Evolutionary conservation across 1,140 invertebrate genomes (phyloP), one percentile per base, ranked within the genome.

Genomic region (Formica selysi): DNA sequence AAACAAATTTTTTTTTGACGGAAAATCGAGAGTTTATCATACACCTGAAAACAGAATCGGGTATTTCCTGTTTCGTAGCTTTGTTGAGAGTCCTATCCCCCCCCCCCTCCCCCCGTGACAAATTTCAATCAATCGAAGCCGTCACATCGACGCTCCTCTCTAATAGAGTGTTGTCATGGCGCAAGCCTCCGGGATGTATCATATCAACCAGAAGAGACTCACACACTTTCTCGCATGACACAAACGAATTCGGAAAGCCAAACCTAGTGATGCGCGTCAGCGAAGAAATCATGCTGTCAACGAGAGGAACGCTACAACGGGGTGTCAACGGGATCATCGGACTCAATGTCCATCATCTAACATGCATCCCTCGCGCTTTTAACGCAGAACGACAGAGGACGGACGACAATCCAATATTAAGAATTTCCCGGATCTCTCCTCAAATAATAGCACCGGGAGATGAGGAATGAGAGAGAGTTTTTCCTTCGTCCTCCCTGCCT

Each of bases 101-200:
- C 13, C 61, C 19, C 67, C 29, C 44, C 62, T 38, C 54, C 70
- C 38, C 13, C 61, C 54, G 38, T 13, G 16, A 68, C 51, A 16
- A 73, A 61, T 26, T 61, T 61, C 68, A 38, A 48, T 83, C 68
- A 73, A 70, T 83, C 68, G 54, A 83, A 74, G 38, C 54, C 26
- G 44, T 26, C 3, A 36, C 38, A 79, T 51, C 29, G n/a, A 38
- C 29, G 44, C 8, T 16, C 19, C 67, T 73, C 7, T 22, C 36
- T 41, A 83, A 13, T 36, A 22, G 26, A 73, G 26, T 48, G 51
- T 83, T 22, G 26, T 73, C 67, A 83, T 51, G 54, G 48, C 36
- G 38, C 51, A 81, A 71, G 26, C 79, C 38, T 83, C 79, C 54
- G 67, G 48, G 54, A 81, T n/a, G 67, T 70, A 36, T 59, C 16